Conservation (phyloP, 1,140 invertebrate species). For the Formica exsecta region DNA sequence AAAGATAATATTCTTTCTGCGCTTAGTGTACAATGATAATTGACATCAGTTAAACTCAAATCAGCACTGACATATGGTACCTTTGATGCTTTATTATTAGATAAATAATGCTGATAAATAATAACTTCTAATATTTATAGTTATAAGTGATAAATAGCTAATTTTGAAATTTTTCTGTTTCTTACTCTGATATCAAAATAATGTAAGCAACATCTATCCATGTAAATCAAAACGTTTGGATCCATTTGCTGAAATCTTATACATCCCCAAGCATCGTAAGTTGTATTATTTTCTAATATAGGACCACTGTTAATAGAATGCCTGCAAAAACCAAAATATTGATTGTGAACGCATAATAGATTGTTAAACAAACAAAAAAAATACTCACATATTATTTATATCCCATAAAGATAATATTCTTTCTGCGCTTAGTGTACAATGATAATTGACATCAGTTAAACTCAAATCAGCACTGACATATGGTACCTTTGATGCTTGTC, state of each 20-base stretch:
- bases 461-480: conserved; percentile 77
- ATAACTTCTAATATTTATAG: conserved; percentile 28
- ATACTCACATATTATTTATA: conserved; percentile 77
- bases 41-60: too few species aligned
- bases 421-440: conserved; percentile 73
- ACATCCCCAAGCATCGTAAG: conserved; percentile 80
- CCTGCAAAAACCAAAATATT: conserved; percentile 60
- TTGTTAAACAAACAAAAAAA: not conserved
- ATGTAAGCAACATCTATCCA: conserved; percentile 82
- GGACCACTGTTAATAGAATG: conserved; percentile 65
- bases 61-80: too few species aligned
- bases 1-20: conserved; percentile 74
- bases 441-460: conserved; percentile 72
- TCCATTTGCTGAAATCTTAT: conserved; percentile 78
- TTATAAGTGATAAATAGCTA: conserved; percentile 7
- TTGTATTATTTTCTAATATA: conserved; percentile 61
- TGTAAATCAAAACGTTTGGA: conserved; percentile 78
- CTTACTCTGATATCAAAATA: conserved; percentile 82
- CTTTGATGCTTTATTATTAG: conserved; percentile 59
- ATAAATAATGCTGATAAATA: conserved; percentile 27
- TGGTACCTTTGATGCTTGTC: conserved; percentile 68
- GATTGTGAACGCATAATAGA: not conserved
- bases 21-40: too few species aligned
- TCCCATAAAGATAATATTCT: conserved; percentile 79
- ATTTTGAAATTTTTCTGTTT: conserved; percentile 11